Base-by-base conservation (phyloP, 1,140 invertebrate genomes). In the Paralvinella palmiformis region DNA sequence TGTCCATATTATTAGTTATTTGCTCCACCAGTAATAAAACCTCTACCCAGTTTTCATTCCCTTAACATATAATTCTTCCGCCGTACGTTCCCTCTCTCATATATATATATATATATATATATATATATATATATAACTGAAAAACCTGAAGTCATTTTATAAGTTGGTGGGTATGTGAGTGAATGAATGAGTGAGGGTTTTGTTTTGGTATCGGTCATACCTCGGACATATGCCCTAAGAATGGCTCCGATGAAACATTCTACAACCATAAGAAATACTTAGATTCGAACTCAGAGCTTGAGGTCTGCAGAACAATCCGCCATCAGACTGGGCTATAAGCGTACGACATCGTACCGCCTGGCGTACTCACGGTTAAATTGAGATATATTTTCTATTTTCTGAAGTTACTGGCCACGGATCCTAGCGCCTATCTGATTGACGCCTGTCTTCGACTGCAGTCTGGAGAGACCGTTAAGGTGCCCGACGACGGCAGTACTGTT, bases 331-430 rank as follows among this genome's bases (percentile, higher is more conserved):
- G 5, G 24, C 24, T 29, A 10, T 10, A 22, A 15, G 33, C 5
- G 27, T 7, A 15, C 4, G 1, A 10, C 27, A 27, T 53, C 24
- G 50, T 15, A 20, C 10, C 27, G 27, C 50, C 7, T 17, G 13
- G 27, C 15, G 15, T 53, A 15, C 24, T 15, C 10, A 10, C 24
- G 13, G 7, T 7, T 10, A 10, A 10, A 10, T 20, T 53, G 10
- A 20, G 10, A 20, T 53, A 15, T 53, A 10, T 10, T 17, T 53
- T 53, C 20, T 33, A 20, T 45, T 29, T 32, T 36, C 1, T 36
- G 17, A 20, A 79, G 77, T 69, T 77, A 20, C 52, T 79, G 20
- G 77, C 71, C 32, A 59, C 72, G 29, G 77, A 79, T 64, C 68
- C 58, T 50, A 72, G 69, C 59, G 75, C 68, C 17, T 62, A 71